Base-by-base conservation (phyloP, 2,797 vertebrate genomes). In the Diceros bicornis region DNA sequence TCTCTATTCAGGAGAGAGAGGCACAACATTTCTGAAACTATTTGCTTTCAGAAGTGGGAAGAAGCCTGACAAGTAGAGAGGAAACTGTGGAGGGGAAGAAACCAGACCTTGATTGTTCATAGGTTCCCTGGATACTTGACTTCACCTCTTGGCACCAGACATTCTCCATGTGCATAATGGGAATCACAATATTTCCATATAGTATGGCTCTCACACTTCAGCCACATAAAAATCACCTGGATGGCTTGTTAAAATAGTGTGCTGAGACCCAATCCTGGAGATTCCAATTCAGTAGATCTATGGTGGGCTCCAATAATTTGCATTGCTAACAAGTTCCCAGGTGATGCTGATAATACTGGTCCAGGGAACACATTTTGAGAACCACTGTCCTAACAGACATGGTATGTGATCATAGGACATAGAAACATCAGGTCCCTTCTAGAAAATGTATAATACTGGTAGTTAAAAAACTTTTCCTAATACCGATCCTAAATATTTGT, bases 41-140 rank as follows among this genome's bases (percentile, higher is more conserved):
- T 52, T 34, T 21, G 7, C 25, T n/a, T 14, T 64, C 75, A 72
- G 32, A 88, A 20, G 4, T n/a, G 29, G 74, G 52, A 55, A 72
- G 89, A 41, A 52, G 12, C 25, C 47, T 71, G 55, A 18, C 2
- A 62, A 68, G 21, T 0, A 64, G 88, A 41, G 6, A 25, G 12
- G 57, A 13, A n/a, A 29, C 32, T 34, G 23, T 17, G 41, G 44
- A 52, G 13, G 17, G 32, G 9, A 78, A 72, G 34, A 64, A 16
- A n/a, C 4, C 57, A 71, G 20, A 21, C 6, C 41, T 32, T 81
- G 9, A 5, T 1, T 2, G 6, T 23, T 69, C 3, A 0, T 2
- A 29, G 77, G 8, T 52, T 78, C 12, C 32, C 68, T n/a, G 27
- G 17, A 78, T n/a, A 27, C 23, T 21, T 41, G 37, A 23, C 32